A percentile compares a stretch with the other conserved stretches of the same genome.
These are phyloP conservation scores for Nibea albiflora DNA, from an alignment of 2,113 vertebrate genomes.

Conservation along the genomic window DNA sequence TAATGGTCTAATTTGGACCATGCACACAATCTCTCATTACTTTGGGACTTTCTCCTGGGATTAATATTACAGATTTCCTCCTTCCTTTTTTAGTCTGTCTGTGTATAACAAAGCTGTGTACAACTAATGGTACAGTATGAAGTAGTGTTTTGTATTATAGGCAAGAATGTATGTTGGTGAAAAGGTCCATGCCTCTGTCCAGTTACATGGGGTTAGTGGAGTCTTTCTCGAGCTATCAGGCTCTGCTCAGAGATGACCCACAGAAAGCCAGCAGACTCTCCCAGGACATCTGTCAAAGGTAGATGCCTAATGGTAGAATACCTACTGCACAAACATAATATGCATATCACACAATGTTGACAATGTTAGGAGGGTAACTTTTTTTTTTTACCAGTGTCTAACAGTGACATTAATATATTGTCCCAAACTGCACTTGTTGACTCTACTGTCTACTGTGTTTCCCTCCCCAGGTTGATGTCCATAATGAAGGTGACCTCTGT, in stretches of 20 bases:
- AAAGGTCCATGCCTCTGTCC: conserved; percentile 69
- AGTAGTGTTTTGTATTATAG: conserved; percentile 16
- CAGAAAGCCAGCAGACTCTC: conserved; percentile 81
- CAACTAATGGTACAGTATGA: background rate
- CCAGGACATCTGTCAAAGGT: conserved; percentile 83
- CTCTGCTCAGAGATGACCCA: conserved; percentile 73
- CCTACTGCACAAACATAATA: background rate
- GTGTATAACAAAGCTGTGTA: background rate
- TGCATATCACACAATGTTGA: background rate
- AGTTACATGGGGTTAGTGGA: conserved; percentile 84
- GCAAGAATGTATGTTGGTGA: conserved; percentile 68
- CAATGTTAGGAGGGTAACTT: background rate
- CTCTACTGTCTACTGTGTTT: background rate
- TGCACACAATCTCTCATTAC: too few relatives aligned
- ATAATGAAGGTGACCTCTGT: conserved; percentile 75
- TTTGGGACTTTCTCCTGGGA: too few relatives aligned
- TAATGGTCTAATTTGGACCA: too few relatives aligned
- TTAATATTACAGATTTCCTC: too few relatives aligned
- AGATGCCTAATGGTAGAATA: background rate
- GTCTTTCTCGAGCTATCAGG: conserved; percentile 85
- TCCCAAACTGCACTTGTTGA: too few relatives aligned
- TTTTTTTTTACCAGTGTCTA: too few relatives aligned
- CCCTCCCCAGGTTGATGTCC: conserved; percentile 72
- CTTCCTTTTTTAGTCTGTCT: background rate
- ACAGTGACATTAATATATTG: too few relatives aligned